Evolutionary conservation across 2,888 invertebrate species (phyloP), one percentile per base, ranked within the genome.

Genomic region (Plusia festucae): DNA sequence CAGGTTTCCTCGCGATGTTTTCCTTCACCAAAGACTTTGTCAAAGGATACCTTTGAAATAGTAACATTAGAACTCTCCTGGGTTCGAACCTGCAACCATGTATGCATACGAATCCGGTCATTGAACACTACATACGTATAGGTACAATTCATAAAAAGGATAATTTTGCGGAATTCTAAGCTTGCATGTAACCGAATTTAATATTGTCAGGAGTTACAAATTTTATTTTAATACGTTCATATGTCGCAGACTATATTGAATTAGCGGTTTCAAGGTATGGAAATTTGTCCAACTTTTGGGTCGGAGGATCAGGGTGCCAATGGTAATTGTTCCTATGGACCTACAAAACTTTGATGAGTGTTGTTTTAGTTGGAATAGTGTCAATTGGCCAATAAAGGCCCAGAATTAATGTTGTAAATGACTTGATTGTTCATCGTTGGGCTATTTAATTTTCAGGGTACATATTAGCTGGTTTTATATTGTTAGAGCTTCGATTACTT

Each of bases 301-400:
- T 70, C 27, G 52, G 55, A n/a, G 60, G 49, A 51, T 67, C 18
- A 46, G 40, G 49, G 56, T 60, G 52, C 30, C 64, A 57, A 54
- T 76, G 70, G 68, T 81, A 81, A 81, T 78, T 64, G 81, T 56
- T 34, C 40, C 59, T 40, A 72, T 72, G 71, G 61, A 68, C 76
- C 66, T 53, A 57, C 18, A 63, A 68, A 67, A 73, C 71, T 81
- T 80, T 77, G 78, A 82, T 65, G 72, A 53, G 67, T 66, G 68
- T 77, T 74, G 77, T 79, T 79, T 65, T 32, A 64, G 70, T 74
- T 49, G 55, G 8, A 20, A 71, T 65, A 56, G 67, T 73, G 72
- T 69, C 70, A 81, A 81, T 79, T 76, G 82, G 8, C 53, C 70
- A 66, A 73, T 81, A 54, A 68, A 76, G 70, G 64, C 68, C 64